Evolutionary conservation across 2,797 vertebrate species (phyloP), one percentile per base, ranked within the genome.

Genomic region (Neosilurus hyrtlii): DNA sequence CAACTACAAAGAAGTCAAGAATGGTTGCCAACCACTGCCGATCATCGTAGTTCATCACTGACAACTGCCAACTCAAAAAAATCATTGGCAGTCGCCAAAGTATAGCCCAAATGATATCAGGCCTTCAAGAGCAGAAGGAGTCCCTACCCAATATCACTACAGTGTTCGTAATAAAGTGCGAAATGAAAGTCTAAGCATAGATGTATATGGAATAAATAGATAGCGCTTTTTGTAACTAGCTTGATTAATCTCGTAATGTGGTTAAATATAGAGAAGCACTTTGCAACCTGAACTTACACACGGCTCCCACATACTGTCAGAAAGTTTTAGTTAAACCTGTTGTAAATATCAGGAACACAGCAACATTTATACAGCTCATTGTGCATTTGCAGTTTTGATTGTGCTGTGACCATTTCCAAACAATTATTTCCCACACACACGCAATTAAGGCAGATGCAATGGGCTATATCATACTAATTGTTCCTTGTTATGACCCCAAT

Each of bases 401-500:
- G 84, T 59, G 62, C 80, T 11, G 61, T 82, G 80, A 90, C 89
- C 86, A 89, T 88, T 92, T 90, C 86, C 82, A 91, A 89, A 90
- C 92, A 92, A 91, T 93, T 92, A 93, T 90, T 96, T 94, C 95
- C 94, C 90, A 90, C 94, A 92, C 96, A 93, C 93, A 94, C 90
- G 95, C 94, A 97, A 97, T 98, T 96, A 96, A 94, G 96, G 94
- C 94, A 95, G 96, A 98, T 94, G 95, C 96, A 95, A 96, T 94
- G 95, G 95, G 95, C 96, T 96, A 96, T 95, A 96, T 96, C 97
- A 95, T 94, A 96, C 96, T 96, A 97, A 98, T 95, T 97, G 97
- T 96, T 96, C 96, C 94, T 96, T 96, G 93, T 94, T 94, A 94
- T 97, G 96, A 98, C 97, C 96, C 95, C 96, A 97, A 98, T 99